Base-by-base conservation (phyloP, 1,140 invertebrate genomes). In the Drosophila fuyamai region DNA sequence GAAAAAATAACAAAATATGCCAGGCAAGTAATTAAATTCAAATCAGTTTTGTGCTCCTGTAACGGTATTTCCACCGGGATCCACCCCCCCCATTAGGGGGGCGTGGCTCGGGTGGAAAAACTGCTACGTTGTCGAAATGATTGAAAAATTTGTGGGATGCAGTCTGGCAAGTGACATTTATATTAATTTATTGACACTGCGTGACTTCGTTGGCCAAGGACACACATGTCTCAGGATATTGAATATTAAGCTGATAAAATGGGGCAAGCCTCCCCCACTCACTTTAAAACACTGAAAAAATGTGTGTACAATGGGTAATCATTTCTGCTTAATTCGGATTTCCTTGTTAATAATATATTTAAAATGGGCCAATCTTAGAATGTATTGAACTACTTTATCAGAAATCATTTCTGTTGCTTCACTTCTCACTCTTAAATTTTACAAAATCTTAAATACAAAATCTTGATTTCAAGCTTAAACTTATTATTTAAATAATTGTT, bases 21-120 rank as follows among this genome's bases (percentile, higher is more conserved):
- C 47, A 58, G 36, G 47, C 70, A 59, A 75, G 63, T 88, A 88
- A 88, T 88, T 88, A 88, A 88, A 88, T 83, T 88, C 67, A 82
- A 88, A 88, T 82, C 83, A 88, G 71, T 61, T 67, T 67, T 62
- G 50, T 73, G 59, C 67, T 85, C 57, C 43, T 60, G 63, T 65
- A 56, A 76, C 47, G 55, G 47, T 59, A 53, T 76, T 72, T 61
- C 38, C 58, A 41, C 50, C 14, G 40, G 29, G 18, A 46, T 38
- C 36, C 32, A 40, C 60, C 44, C 58, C 18, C 16, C 36, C n/a
- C 10, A 23, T 46, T 32, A 4, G 9, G 55, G 16, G 32, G 57
- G 58, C 29, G 67, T 43, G 56, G 44, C 35, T 16, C 8, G 47
- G 50, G 48, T 23, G 55, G 40, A 43, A 58, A 77, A 76, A 77